Conservation (phyloP, 2,888 invertebrate genomes). For the Drosophila atroscutellata region DNA sequence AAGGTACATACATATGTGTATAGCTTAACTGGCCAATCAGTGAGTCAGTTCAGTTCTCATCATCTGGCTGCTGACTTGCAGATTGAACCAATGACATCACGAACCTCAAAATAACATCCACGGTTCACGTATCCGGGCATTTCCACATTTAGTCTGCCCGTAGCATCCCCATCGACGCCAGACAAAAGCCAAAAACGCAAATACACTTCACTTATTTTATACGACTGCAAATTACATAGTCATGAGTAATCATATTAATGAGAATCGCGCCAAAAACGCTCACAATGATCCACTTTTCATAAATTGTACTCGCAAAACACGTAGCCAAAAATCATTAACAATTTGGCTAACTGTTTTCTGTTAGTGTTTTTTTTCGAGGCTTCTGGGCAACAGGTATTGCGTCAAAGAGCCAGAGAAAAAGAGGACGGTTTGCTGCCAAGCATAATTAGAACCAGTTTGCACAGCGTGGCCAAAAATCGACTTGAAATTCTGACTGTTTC, state of each 20-base stretch:
- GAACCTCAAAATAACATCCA: slow-evolving; percentile 52
- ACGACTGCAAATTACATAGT: slow-evolving; percentile 72
- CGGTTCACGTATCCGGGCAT: slow-evolving; percentile 59
- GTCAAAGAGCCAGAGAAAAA: slow-evolving; percentile 16
- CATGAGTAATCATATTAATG: slow-evolving; percentile 82
- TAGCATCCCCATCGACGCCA: slow-evolving; percentile 56
- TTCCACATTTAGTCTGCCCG: slow-evolving; percentile 51
- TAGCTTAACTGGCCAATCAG: slow-evolving; percentile 49
- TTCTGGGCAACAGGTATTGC: slow-evolving; percentile 45
- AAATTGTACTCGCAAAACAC: slow-evolving; percentile 70
- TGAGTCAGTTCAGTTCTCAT: slow-evolving; percentile 64
- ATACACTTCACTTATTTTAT: slow-evolving; percentile 56
- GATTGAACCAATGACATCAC: slow-evolving; percentile 70
- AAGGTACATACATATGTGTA: slow-evolving; percentile 5
- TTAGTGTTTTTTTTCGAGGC: slow-evolving; percentile 31
- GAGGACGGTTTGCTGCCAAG: slow-evolving; percentile 30
- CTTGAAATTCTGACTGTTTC: slow-evolving; percentile 16
- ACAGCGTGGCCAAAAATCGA: slow-evolving; percentile 41
- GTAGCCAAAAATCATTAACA: slow-evolving; percentile 63
- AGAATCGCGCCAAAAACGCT: slow-evolving; percentile 58
- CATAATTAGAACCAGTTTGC: slow-evolving; percentile 77
- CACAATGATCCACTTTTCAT: slow-evolving; percentile 72
- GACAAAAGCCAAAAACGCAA: slow-evolving; percentile 24
- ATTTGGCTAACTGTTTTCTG: slow-evolving; percentile 73
- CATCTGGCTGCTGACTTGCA: slow-evolving; percentile 71